Percentiles rank a stretch among this genome's conserved stretches.
Conservation (phyloP, 1,140 invertebrate genomes). For the Conopomorpha cramerella region DNA sequence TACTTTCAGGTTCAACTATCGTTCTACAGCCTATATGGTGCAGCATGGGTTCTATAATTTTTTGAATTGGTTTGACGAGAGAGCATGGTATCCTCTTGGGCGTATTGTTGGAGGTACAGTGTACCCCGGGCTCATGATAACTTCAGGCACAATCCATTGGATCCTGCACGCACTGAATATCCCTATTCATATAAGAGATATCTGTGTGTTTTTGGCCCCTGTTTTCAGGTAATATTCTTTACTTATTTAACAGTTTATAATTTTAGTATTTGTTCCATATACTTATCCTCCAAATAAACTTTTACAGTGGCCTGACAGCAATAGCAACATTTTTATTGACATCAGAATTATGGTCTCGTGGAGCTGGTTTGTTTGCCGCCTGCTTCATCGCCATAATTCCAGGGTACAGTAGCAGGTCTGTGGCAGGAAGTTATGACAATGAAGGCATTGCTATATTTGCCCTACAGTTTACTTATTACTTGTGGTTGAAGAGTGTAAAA, state of each 20-base stretch:
- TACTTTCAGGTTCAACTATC: constrained; percentile 93
- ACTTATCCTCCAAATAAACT: too few relatives aligned
- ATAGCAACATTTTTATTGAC: constrained; percentile 97
- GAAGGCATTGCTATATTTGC: constrained; percentile 99
- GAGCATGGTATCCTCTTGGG: constrained; percentile 99
- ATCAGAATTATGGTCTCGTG: constrained; percentile 96
- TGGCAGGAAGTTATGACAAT: constrained; percentile 99
- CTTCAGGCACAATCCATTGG: constrained; percentile 96
- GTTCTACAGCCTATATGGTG: constrained; percentile 98
- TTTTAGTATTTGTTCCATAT: constrained; percentile 4
- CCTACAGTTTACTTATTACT: constrained; percentile 97
- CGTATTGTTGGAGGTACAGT: constrained; percentile 95
- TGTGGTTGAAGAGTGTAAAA: constrained; percentile 98
- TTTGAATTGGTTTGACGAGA: constrained; percentile 99
- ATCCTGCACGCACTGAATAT: constrained; percentile 91
- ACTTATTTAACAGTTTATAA: not conserved
- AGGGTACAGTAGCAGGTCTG: constrained; percentile 97
- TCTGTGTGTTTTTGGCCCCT: constrained; percentile 98
- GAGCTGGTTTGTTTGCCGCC: constrained; percentile 97
- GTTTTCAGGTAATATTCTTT: constrained; percentile 79
- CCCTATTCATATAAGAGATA: constrained; percentile 96
- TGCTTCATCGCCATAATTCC: constrained; percentile 99
- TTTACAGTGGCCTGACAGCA: constrained; percentile 92
- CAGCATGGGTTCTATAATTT: constrained; percentile 99
- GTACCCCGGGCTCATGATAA: constrained; percentile 98